Evolutionary conservation across 2,113 vertebrate species (phyloP).

Genomic region (Brachirus orientalis): DNA sequence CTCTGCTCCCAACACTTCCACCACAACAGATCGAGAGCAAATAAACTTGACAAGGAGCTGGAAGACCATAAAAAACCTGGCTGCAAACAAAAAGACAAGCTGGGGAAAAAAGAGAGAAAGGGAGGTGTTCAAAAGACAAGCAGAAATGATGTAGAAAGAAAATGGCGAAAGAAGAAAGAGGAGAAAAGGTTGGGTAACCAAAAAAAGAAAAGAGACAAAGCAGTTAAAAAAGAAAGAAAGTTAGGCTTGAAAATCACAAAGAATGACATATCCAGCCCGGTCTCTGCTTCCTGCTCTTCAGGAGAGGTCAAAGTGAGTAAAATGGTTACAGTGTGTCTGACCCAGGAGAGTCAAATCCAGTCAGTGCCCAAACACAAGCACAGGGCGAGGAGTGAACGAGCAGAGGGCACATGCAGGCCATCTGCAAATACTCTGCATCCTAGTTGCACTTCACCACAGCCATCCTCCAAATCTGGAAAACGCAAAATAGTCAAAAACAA

Average conservation of each 20-base stretch:
- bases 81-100: slow-evolving; percentile 57
- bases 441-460: slow-evolving; percentile 32
- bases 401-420: slow-evolving; percentile 22
- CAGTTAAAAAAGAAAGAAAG: slow-evolving; percentile 51
- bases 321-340: slow-evolving; percentile 15
- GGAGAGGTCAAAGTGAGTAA: slow-evolving; percentile 29
- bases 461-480: slow-evolving; percentile 26
- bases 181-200: slow-evolving; percentile 52
- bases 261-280: slow-evolving; percentile 23
- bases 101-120: slow-evolving; percentile 61
- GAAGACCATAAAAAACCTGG: slow-evolving; percentile 55
- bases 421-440: slow-evolving; percentile 19
- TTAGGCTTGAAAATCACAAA: slow-evolving; percentile 26
- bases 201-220: slow-evolving; percentile 68
- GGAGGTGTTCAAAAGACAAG: slow-evolving; percentile 36
- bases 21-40: slow-evolving; percentile 53
- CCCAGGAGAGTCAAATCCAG: slow-evolving; percentile 11
- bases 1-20: slow-evolving; percentile 38
- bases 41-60: slow-evolving; percentile 43
- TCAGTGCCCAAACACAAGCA: slow-evolving; percentile 57
- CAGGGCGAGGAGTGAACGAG: slow-evolving; percentile 38
- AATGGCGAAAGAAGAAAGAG: slow-evolving; percentile 70
- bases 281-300: slow-evolving; percentile 12
- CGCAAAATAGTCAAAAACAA: slow-evolving; percentile 41
- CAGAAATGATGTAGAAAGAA: slow-evolving; percentile 59